Evolutionary conservation across 1,140 invertebrate species (phyloP), one percentile per base, ranked within the genome.

Genomic region (Euura saliciscinereae): DNA sequence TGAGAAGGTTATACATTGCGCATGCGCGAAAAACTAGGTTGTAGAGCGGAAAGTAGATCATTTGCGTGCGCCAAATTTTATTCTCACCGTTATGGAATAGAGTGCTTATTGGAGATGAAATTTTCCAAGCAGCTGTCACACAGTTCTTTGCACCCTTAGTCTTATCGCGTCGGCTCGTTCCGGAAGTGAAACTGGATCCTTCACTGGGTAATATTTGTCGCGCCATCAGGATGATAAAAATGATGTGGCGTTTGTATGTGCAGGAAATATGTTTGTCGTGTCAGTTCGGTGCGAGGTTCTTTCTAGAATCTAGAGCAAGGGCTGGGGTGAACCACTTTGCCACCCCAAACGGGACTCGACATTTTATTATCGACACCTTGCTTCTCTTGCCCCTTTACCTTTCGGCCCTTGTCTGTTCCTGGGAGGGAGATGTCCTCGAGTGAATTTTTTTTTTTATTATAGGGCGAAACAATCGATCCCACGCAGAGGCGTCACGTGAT

Each of bases 321-420:
- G 28, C 28, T 28, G 28, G 28, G 28, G 51, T 59, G 5, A 59
- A 59, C 51, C 51, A 59, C 51, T 59, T 59, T 59, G 51, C 51
- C 51, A 59, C 51, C 51, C 51, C 51, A 59, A 59, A 59, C 51
- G 8, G 8, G 6, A 59, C 8, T 59, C 51, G 51, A 59, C 51
- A 59, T 59, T 59, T 59, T 59, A 59, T 59, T 59, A 59, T 59
- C 51, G 51, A 59, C 51, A 59, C 51, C 51, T 59, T 28, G 28
- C 28, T 28, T 28, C 28, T 28, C 28, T 28, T 28, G 28, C 28
- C 28, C 28, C 28, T 28, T 28, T 28, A 28, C 28, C 1, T 28
- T 28, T 28, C 28, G 28, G 1, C 28, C 28, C 28, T 28, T 28
- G 28, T 28, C 28, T 28, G 28, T 28, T 28, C 28, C 28, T 28